phyloP scores from a whole-genome alignment of 1,140 invertebrate species.

The Drosophila nigrodunni region DNA sequence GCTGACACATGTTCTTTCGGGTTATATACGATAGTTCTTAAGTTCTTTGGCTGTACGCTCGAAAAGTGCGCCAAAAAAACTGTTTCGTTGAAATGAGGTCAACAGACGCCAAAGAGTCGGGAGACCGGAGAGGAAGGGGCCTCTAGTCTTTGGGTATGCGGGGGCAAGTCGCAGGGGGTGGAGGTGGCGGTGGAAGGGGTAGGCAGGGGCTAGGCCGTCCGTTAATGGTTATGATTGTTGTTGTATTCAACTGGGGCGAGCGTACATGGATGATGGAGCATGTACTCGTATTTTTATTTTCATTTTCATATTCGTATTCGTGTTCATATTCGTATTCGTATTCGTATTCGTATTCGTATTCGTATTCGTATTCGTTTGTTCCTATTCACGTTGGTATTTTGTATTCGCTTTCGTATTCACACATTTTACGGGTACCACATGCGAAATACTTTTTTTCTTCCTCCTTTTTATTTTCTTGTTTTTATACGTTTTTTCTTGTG shows the following conservation, averaged over 20 bases:
- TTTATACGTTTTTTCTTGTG: conserved; percentile 4
- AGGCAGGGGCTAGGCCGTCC: conserved; percentile 23
- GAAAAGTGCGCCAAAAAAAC: conserved; percentile 67
- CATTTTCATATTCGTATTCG: not conserved
- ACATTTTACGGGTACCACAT: conserved; percentile 13
- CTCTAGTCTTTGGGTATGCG: not conserved
- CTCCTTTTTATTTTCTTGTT: not conserved
- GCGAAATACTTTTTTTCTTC: conserved; percentile 44
- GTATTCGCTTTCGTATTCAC: conserved; percentile 7
- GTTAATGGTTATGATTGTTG: conserved; percentile 67
- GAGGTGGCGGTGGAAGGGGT: conserved; percentile 1
- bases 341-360: too few relatives aligned
- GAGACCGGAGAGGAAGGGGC: conserved; percentile 2
- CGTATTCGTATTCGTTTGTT: too few relatives aligned
- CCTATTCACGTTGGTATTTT: too few relatives aligned
- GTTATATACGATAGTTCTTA: conserved; percentile 32
- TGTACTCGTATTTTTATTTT: conserved; percentile 24
- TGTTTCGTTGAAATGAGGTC: conserved; percentile 74
- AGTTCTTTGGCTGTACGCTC: conserved; percentile 16
- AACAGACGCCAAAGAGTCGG: conserved; percentile 79
- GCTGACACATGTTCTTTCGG: conserved; percentile 33
- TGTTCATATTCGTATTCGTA: conserved; percentile 2
- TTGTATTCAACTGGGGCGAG: conserved; percentile 42
- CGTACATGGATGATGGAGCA: conserved; percentile 24
- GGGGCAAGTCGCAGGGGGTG: not conserved